These are phyloP conservation scores for Notolepis coatsorum DNA, from an alignment of 2,797 vertebrate species.

Conservation along the genomic window DNA sequence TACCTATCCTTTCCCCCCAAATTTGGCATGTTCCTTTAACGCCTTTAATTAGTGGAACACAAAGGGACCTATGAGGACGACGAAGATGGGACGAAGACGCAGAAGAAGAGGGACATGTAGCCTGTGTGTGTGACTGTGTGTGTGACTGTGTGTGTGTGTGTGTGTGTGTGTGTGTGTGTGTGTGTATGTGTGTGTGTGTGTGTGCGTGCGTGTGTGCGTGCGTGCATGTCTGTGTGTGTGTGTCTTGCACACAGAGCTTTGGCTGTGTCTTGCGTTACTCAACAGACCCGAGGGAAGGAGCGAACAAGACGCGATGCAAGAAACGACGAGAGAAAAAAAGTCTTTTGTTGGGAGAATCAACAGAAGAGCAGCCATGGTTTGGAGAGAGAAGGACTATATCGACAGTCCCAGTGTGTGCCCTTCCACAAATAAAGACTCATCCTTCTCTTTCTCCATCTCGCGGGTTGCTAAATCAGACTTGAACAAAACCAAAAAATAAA, in stretches of 20 bases:
- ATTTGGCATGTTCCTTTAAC: no score
- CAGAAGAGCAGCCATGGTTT: neutral
- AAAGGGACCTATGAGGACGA: no score
- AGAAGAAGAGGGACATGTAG: no score
- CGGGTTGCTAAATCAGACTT: slow-evolving; percentile 12
- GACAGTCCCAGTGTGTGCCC: slow-evolving; percentile 15
- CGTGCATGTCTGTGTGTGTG: neutral
- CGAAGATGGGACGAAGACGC: no score
- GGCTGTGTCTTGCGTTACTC: neutral
- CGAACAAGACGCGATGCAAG: neutral
- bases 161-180: slow-evolving; percentile 23
- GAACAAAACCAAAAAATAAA: slow-evolving; percentile 17
- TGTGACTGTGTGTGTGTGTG: slow-evolving; percentile 11
- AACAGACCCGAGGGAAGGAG: neutral
- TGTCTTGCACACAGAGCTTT: neutral
- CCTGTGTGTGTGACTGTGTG: neutral
- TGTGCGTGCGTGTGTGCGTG: neutral
- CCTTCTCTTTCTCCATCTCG: neutral
- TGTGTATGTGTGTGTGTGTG: slow-evolving; percentile 14
- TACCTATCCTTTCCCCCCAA: no score
- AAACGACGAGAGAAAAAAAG: neutral
- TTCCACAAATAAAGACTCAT: slow-evolving; percentile 3
- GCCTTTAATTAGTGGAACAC: no score
- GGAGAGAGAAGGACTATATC: slow-evolving; percentile 15
- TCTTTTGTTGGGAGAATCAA: slow-evolving; percentile 5